A percentile compares a stretch with the other conserved stretches of the same genome.
phyloP scores from a whole-genome alignment of 2,113 vertebrate genomes.

The Campylomormyrus tamandua region DNA sequence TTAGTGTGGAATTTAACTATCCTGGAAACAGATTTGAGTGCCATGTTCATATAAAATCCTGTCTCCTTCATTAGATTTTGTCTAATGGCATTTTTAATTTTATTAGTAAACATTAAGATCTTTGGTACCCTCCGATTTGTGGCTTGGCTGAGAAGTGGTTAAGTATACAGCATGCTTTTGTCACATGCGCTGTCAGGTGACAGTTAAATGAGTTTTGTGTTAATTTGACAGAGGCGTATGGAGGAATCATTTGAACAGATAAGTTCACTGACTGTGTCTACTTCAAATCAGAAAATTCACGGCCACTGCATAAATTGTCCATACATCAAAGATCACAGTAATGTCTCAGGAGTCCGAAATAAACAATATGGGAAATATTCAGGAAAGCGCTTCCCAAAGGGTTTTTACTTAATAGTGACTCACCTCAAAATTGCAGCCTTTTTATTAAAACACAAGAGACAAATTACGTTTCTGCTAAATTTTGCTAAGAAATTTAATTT shows the following conservation, averaged over 20 bases:
- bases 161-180: slow-evolving; percentile 9
- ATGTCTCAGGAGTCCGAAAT: not conserved
- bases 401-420: not conserved
- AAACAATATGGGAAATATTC: not conserved
- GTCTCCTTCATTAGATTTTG: slow-evolving; percentile 5
- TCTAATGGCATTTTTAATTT: slow-evolving; percentile 19
- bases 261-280: slow-evolving; percentile 15
- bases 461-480: not conserved
- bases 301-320: slow-evolving; percentile 12
- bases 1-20: not conserved
- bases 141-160: not conserved
- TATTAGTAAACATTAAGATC: slow-evolving; percentile 1
- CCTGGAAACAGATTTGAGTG: not conserved
- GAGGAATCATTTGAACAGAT: slow-evolving; percentile 7
- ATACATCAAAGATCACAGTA: slow-evolving; percentile 24
- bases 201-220: slow-evolving; percentile 10
- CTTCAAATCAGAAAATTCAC: not conserved
- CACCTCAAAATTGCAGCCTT: not conserved
- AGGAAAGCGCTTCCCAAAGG: not conserved
- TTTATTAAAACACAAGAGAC: not conserved
- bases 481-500: not conserved
- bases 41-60: slow-evolving; percentile 17
- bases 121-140: not conserved
- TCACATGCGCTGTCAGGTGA: slow-evolving; percentile 13
- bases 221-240: not conserved